Evolutionary conservation across 92 coral and sea anemone species (phyloP).

Genomic region (Actinostola sp.): DNA sequence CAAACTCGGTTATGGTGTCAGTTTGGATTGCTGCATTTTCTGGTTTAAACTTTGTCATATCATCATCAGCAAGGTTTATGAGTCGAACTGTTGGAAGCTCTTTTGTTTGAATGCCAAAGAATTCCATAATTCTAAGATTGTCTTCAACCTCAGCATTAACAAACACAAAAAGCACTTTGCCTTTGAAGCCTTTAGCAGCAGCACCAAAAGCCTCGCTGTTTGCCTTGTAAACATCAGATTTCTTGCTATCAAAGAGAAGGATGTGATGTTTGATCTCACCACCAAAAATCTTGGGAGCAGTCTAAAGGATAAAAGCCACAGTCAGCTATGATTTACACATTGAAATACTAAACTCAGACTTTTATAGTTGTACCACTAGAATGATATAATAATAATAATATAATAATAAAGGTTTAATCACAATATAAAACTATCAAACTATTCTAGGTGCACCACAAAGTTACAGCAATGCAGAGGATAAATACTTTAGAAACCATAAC

Average conservation of each 20-base stretch:
- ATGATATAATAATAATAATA: too few species aligned
- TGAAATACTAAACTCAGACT: neutral
- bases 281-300: conserved; percentile 99
- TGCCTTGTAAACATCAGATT: conserved; percentile 71
- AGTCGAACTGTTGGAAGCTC: conserved; percentile 94
- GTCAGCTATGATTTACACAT: neutral
- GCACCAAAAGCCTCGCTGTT: conserved; percentile 68
- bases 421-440: too few species aligned
- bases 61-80: conserved; percentile 94
- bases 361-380: neutral
- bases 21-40: conserved; percentile 70
- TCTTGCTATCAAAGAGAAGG: conserved; percentile 84
- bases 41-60: conserved; percentile 96
- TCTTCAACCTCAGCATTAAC: conserved; percentile 92
- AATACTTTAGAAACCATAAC: too few species aligned
- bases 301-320: conserved; percentile 34
- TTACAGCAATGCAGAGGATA: too few species aligned
- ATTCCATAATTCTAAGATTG: conserved; percentile 92
- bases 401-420: too few species aligned
- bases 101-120: conserved; percentile 85
- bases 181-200: conserved; percentile 95
- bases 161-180: conserved; percentile 92
- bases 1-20: conserved; percentile 77
- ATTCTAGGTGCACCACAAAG: too few species aligned
- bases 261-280: conserved; percentile 93